Conservation (phyloP, 1,140 invertebrate species). For the Maniola jurtina region DNA sequence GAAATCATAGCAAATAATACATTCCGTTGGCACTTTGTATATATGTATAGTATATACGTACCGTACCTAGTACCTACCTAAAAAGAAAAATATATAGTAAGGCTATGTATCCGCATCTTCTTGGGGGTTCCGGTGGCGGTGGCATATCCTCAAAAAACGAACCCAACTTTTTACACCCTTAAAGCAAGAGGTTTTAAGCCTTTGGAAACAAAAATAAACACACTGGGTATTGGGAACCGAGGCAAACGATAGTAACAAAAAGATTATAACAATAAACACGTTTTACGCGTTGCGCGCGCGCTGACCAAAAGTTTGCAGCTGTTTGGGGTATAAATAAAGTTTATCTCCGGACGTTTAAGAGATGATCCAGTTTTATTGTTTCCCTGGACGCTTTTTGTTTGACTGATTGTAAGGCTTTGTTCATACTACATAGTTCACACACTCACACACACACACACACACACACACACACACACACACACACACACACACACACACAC, state of each 20-base stretch:
- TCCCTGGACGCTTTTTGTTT: constrained; percentile 50
- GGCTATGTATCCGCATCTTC: constrained; percentile 2
- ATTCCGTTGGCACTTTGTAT: no score
- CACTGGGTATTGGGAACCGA: constrained; percentile 36
- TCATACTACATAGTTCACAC: no score
- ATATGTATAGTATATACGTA: no score
- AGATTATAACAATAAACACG: constrained; percentile 67
- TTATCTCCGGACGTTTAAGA: constrained; percentile 71
- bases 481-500: no score
- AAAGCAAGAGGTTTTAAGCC: constrained; percentile 35
- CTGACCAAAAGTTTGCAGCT: constrained; percentile 78
- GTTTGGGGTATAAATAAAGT: constrained; percentile 73
- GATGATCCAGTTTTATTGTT: constrained; percentile 70
- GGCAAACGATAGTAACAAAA: constrained; percentile 66
- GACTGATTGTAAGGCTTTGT: constrained; percentile 18
- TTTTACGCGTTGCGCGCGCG: constrained; percentile 50
- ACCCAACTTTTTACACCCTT: constrained; percentile 28
- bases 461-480: no score
- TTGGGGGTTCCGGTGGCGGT: constrained; percentile 32
- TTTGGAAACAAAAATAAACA: constrained; percentile 45
- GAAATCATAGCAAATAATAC: no score
- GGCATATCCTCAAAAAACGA: constrained; percentile 27
- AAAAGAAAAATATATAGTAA: no score
- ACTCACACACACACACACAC: no score
- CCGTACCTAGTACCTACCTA: no score